A percentile compares a stretch with the other conserved stretches of the same genome.
These are phyloP conservation scores for Spodoptera littoralis DNA, from an alignment of 2,888 invertebrate species.

Conservation along the genomic window DNA sequence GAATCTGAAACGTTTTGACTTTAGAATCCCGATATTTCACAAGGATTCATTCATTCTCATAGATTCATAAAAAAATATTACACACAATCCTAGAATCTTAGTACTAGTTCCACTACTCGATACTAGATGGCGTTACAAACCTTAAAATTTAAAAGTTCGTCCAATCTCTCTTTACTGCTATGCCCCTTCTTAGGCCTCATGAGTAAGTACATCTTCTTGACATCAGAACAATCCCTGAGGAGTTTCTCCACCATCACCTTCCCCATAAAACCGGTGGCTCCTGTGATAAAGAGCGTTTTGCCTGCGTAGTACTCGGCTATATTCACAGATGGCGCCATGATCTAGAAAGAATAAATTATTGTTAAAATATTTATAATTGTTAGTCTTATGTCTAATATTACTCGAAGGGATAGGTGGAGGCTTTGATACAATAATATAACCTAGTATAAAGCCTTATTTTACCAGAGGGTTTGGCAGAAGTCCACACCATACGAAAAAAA, in stretches of 20 bases:
- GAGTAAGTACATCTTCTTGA: constrained; percentile 91
- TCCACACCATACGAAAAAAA: no score
- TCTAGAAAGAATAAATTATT: constrained; percentile 9
- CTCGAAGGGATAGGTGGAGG: no score
- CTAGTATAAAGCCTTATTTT: no score
- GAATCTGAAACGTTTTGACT: no score
- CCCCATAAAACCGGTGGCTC: constrained; percentile 95
- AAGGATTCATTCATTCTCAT: no score
- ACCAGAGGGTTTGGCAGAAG: no score
- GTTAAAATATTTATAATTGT: not conserved
- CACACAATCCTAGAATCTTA: no score
- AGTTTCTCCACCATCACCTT: constrained; percentile 95
- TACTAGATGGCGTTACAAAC: constrained; percentile 77
- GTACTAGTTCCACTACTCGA: constrained; percentile 32
- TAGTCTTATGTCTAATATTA: no score
- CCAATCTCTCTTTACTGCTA: constrained; percentile 89
- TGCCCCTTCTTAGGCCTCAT: constrained; percentile 93
- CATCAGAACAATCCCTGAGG: constrained; percentile 91
- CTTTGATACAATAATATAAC: no score
- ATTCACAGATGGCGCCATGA: constrained; percentile 76
- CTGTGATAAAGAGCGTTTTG: constrained; percentile 93
- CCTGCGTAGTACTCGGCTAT: constrained; percentile 89
- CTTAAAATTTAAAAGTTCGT: constrained; percentile 86
- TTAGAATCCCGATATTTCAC: no score
- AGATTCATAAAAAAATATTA: no score